Evolutionary conservation across 2,113 vertebrate species (phyloP), one percentile per base, ranked within the genome.

Genomic region (Protobothrops mucrosquamatus): DNA sequence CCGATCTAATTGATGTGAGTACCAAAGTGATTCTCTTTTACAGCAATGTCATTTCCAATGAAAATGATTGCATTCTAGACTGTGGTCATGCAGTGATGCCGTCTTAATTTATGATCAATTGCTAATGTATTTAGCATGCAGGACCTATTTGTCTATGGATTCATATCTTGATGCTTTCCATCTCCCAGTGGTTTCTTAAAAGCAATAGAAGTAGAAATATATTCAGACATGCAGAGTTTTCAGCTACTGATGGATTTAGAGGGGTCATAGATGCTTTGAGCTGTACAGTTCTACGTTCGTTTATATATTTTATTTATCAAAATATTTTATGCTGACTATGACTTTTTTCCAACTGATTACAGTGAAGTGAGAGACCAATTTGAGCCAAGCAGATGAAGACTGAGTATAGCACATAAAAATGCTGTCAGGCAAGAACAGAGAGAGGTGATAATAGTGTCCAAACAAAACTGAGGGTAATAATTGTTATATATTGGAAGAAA

Each of bases 1-100:
- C 99, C 0, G 99, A 99, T 95, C 98, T 99, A 96, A 99, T 99
- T 0, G 99, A 99, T 29, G 99, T 99, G 95, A 99, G 99, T 97
- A 86, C 29, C 56, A 6, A 43, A 87, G 15, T 96, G 91, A 74
- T 22, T 24, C 88, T n/a, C 7, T 46, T 90, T 34, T 6, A 0
- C 43, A 6, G 89, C 92, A 29, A 7, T 11, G 5, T 43, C 64
- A 18, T 5, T 7, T 61, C 89, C 74, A 2, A 0, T 0, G 74
- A 0, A 0, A 15, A 55, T 55, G 52, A 69, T 57, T 43, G 9
- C 48, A 26, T 56, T 55, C 81, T 26, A 87, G 26, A 55, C 56
- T 24, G 51, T 51, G 74, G 34, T 43, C 34, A 81, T 89, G 61
- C 5, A 26, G 52, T 69, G 24, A 26, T 69, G 14, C 52, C 20